Base-by-base conservation (phyloP, 2,888 invertebrate genomes). In the Poecilobothrus nobilitatus region DNA sequence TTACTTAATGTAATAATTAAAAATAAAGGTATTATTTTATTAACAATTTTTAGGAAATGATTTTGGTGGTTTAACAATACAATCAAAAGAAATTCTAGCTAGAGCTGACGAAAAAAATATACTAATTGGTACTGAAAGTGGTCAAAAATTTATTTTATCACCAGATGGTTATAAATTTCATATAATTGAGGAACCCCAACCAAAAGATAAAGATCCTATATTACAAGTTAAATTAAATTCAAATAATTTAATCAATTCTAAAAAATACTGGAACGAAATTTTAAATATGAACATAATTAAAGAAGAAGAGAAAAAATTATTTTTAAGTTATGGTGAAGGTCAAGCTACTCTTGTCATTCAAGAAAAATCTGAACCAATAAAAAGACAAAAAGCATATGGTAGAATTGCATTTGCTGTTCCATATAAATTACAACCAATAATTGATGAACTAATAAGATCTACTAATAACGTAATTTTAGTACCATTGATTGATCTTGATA, bases 401-500 rank as follows among this genome's bases (percentile, higher is more conserved):
- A 88, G 98, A 69, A 94, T 97, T 75, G 98, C 99, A 0, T 98
- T 97, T 83, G 88, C 95, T 0, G 91, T 94, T 73, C 96, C 97
- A 0, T 84, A 86, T 73, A 84, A 85, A 18, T 85, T 92, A 75
- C 91, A 96, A 76, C 87, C 89, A n/a, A 82, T 81, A 64, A 89
- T 98, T 66, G 89, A 94, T 77, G 82, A 88, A 72, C 86, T 84
- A 73, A 88, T 97, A 71, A 87, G 88, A 73, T 86, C 88, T 7
- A 86, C 86, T 1, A 86, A 88, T 8, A 86, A 88, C 70, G 91
- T 86, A 53, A 92, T 98, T 73, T 83, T 97, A 18, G 97, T 94
- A 0, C 95, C 95, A 0, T 84, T 97, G 22, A 89, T 95, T 68
- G 91, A 91, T n/a, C 83, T 99, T 72, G 95, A 95, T 77, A 99